A percentile compares a stretch with the other conserved stretches of the same genome.
Conservation (phyloP, 2,797 vertebrate species). For the Tapirus indicus region DNA sequence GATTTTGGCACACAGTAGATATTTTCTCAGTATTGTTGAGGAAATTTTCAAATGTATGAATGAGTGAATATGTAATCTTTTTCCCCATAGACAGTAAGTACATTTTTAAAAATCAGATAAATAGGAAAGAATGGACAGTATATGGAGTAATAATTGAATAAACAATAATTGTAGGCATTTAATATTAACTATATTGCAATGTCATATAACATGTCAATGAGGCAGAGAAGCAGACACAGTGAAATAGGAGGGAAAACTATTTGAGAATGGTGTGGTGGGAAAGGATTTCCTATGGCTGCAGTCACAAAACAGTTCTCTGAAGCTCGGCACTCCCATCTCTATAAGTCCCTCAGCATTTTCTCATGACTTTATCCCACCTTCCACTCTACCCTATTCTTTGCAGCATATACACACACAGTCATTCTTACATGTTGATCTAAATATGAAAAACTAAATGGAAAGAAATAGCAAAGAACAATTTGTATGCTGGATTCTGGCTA, state of each 20-base stretch:
- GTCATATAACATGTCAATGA: not conserved
- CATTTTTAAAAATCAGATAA: not conserved
- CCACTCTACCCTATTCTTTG: not conserved
- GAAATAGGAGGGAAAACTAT: not conserved
- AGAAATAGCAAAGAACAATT: not conserved
- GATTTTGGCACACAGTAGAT: not conserved
- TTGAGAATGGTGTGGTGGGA: not conserved
- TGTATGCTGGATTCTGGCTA: not conserved
- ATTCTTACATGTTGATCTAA: not conserved
- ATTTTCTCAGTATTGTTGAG: not conserved
- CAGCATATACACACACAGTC: not conserved
- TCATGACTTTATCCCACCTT: not conserved
- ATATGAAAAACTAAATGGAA: slow-evolving; percentile 24
- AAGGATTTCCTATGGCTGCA: not conserved
- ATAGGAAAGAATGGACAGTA: not conserved
- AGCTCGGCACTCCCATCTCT: not conserved
- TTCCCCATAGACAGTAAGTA: not conserved
- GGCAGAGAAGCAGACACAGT: not conserved
- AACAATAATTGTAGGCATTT: not conserved
- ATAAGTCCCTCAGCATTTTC: not conserved
- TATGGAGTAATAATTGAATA: not conserved
- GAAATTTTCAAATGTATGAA: not conserved
- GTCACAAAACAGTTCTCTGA: not conserved
- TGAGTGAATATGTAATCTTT: not conserved
- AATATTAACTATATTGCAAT: not conserved